Base-by-base conservation (phyloP, 2,797 vertebrate species). In the Urocyon cinereoargenteus region DNA sequence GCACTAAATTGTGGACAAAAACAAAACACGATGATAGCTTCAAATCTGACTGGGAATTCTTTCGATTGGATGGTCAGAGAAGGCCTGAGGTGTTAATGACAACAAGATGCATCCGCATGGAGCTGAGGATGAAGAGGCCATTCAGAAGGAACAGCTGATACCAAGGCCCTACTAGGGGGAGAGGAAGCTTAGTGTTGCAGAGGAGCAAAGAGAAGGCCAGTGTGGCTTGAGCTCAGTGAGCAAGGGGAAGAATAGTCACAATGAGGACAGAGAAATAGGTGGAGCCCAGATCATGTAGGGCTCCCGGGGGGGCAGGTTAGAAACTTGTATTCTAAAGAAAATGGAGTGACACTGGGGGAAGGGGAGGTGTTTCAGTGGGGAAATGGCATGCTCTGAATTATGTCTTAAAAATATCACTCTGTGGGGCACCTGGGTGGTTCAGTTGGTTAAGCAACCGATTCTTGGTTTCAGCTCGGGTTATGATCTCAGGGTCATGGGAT, bases 251-350 rank as follows among this genome's bases (percentile, higher is more conserved):
- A 82, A 31, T 9, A 53, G 49, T 59, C 15, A n/a, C 34, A 88
- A 31, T 66, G 31, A 87, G 18, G 53, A 89, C 40, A 88, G 57
- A 85, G 51, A 79, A 78, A 36, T 2, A 75, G 55, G 19, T 68
- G 79, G 40, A 28, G 28, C 34, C 68, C 61, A 86, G 66, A 53
- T 86, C 15, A 72, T 28, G 13, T 59, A 88, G 21, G 53, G 36
- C 9, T 2, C n/a, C 3, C 16, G 34, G 26, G 10, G 10, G 51
- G 40, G n/a, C 51, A 53, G 9, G 31, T 22, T 53, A 59, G 36
- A 75, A 86, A 57, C 13, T 73, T 72, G 19, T 66, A 73, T 95
- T 68, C 66, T 90, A 79, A 61, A 4, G 64, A 66, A 92, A 95
- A 81, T 49, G 31, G 34, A 36, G 70, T 82, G 59, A 62, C 51